Conservation (phyloP, 35 echinoderm and acorn worm species). For the Ptychodera flava region DNA sequence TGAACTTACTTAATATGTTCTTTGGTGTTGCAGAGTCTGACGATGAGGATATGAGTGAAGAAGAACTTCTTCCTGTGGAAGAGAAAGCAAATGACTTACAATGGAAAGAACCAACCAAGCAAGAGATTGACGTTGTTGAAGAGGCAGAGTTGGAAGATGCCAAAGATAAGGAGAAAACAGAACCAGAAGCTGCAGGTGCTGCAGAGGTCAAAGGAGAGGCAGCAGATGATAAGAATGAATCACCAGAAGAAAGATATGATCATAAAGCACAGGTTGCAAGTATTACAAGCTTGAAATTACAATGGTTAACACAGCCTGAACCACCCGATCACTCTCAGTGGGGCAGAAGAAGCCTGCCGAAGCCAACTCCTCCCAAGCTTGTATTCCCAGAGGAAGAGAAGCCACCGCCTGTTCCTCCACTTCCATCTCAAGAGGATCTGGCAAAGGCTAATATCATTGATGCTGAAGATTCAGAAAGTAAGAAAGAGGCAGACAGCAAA, state of each 20-base stretch:
- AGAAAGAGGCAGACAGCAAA: neutral
- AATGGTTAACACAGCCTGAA: slow-evolving; percentile 47
- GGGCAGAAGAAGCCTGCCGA: neutral
- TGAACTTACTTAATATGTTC: no score
- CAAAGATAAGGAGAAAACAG: slow-evolving; percentile 11
- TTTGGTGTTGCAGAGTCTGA: slow-evolving; percentile 14
- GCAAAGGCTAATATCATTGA: neutral
- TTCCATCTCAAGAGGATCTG: neutral
- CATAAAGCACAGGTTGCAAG: slow-evolving; percentile 47
- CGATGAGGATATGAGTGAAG: slow-evolving; percentile 16
- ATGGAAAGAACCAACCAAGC: neutral
- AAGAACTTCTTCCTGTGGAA: neutral
- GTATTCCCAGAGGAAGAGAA: neutral
- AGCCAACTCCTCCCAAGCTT: neutral
- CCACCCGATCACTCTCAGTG: neutral
- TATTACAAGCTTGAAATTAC: slow-evolving; percentile 44
- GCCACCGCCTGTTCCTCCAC: neutral
- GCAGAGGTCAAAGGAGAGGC: slow-evolving; percentile 31
- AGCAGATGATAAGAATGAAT: slow-evolving; percentile 21
- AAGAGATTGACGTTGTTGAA: slow-evolving; percentile 28
- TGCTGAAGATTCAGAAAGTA: neutral
- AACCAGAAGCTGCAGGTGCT: slow-evolving; percentile 8
- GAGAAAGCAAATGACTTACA: neutral
- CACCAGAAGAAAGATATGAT: slow-evolving; percentile 28
- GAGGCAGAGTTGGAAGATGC: slow-evolving; percentile 18